These are phyloP conservation scores for Muricea muricata DNA, from an alignment of 92 coral and sea anemone species.

Conservation along the genomic window DNA sequence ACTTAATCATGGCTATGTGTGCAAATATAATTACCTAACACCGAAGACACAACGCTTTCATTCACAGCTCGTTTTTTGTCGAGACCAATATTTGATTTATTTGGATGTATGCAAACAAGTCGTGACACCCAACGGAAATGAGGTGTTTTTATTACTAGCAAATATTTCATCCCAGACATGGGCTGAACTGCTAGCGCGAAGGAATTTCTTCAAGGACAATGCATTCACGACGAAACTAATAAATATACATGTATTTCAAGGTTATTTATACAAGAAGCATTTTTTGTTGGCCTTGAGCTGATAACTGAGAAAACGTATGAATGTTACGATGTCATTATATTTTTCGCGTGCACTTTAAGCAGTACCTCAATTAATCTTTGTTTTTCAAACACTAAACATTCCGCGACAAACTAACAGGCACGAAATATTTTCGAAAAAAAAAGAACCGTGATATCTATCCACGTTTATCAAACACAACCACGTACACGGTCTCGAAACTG, in stretches of 20 bases:
- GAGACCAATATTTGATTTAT: not conserved
- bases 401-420: not conserved
- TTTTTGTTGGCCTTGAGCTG: too few relatives aligned
- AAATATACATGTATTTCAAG: too few relatives aligned
- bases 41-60: not conserved
- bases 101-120: not conserved
- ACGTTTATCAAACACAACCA: too few relatives aligned
- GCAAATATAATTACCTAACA: not conserved
- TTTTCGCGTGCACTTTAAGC: not conserved
- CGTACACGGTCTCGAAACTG: too few relatives aligned
- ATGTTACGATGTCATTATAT: not conserved
- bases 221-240: too few relatives aligned
- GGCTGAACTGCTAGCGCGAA: too few relatives aligned
- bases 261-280: too few relatives aligned
- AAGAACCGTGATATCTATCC: not conserved
- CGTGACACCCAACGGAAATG: not conserved
- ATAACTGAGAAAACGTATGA: too few relatives aligned
- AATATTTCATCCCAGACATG: not conserved
- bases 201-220: too few relatives aligned
- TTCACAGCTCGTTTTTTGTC: not conserved
- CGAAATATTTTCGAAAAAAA: too few relatives aligned
- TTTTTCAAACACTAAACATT: not conserved
- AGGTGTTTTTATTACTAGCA: not conserved
- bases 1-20: not conserved
- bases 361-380: not conserved